Percentiles rank a stretch among this genome's conserved stretches.
Evolutionary conservation across 2,113 vertebrate genomes (phyloP).

Genomic region (Clarias macrocephalus): DNA sequence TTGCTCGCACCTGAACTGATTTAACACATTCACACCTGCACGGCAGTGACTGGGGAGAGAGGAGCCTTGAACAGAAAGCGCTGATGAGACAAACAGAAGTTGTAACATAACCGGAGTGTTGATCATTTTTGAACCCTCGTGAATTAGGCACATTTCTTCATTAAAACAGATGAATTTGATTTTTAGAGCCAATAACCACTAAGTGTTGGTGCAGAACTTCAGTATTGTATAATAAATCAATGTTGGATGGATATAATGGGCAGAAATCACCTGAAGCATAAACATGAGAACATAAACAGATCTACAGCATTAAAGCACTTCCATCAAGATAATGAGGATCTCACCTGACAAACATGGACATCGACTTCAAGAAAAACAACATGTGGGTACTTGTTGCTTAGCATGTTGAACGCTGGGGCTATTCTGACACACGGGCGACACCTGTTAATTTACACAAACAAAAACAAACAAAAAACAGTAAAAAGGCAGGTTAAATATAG

Average conservation of each 20-base stretch:
- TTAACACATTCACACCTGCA: too few relatives aligned
- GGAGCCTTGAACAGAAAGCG: too few relatives aligned
- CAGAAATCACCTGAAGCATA: background rate
- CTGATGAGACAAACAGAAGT: too few relatives aligned
- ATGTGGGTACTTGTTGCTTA: constrained; percentile 93
- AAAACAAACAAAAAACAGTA: background rate
- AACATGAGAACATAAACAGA: background rate
- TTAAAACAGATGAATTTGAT: background rate
- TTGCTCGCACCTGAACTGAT: too few relatives aligned
- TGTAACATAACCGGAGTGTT: too few relatives aligned
- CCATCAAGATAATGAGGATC: constrained; percentile 16
- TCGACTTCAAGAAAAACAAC: constrained; percentile 93
- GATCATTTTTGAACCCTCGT: background rate
- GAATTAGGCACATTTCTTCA: background rate
- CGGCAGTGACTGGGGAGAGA: too few relatives aligned
- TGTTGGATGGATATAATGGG: background rate
- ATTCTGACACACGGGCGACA: constrained; percentile 91
- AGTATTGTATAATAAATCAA: background rate
- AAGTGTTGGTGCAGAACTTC: background rate
- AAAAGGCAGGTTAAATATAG: background rate
- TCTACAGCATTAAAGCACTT: background rate
- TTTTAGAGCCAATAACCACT: background rate
- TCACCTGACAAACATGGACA: constrained; percentile 91
- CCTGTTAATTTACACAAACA: constrained; percentile 62
- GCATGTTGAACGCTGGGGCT: constrained; percentile 87